phyloP scores from a whole-genome alignment of 2,888 invertebrate genomes.

The Tanytarsus gracilentus region DNA sequence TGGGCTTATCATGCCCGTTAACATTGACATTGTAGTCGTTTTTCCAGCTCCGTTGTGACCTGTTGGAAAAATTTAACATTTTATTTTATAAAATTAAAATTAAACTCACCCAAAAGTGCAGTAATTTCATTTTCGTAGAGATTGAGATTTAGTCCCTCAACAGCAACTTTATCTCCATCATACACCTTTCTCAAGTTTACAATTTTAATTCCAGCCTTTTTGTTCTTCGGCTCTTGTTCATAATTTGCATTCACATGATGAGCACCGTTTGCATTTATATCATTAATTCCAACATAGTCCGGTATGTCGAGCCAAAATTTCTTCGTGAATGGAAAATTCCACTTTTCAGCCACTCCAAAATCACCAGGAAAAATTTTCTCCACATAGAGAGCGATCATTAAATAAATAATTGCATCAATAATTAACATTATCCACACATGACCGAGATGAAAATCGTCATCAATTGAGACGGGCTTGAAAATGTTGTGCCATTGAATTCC shows the following conservation, averaged over 20 bases:
- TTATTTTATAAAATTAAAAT: neutral
- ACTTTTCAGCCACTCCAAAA: constrained; percentile 65
- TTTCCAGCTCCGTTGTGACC: constrained; percentile 56
- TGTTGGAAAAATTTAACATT: neutral
- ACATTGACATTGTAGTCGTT: constrained; percentile 80
- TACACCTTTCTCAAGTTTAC: constrained; percentile 22
- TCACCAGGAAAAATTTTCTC: constrained; percentile 75
- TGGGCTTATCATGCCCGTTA: constrained; percentile 58
- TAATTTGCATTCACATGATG: constrained; percentile 21
- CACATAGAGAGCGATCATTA: constrained; percentile 64
- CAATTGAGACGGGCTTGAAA: constrained; percentile 49
- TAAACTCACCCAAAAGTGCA: constrained; percentile 43
- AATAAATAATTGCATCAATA: constrained; percentile 57
- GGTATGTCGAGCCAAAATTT: constrained; percentile 42
- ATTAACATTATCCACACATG: constrained; percentile 61
- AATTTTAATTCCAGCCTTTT: constrained; percentile 21
- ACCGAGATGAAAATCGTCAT: constrained; percentile 55
- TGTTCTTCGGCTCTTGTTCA: constrained; percentile 28
- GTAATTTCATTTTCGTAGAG: constrained; percentile 79
- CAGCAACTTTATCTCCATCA: constrained; percentile 44
- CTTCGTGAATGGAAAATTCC: constrained; percentile 60
- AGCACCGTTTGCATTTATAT: constrained; percentile 8
- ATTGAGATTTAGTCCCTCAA: constrained; percentile 56
- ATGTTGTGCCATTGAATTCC: constrained; percentile 50
- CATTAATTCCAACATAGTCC: constrained; percentile 9